Evolutionary conservation across 2,797 vertebrate species (phyloP), one percentile per base, ranked within the genome.

Genomic region (Serranus cabrilla): DNA sequence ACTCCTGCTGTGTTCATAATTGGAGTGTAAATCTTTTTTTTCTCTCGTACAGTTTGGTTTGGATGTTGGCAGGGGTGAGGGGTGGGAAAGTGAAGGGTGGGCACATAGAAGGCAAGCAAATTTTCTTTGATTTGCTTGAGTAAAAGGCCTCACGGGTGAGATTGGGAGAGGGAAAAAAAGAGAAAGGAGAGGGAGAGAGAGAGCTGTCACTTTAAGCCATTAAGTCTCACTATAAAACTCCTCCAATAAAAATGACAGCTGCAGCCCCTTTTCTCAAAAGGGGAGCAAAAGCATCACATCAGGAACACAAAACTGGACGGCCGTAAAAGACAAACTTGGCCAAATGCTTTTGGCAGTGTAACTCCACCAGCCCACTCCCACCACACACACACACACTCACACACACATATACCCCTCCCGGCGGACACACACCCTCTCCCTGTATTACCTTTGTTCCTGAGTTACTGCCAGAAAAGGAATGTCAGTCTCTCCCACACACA

Each of bases 191-290:
- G 50, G 49, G 65, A 73, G 80, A 74, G 76, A 68, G 76, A 71
- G 87, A 81, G 85, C 89, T 90, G 90, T 93, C 86, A 92, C 94
- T 95, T 95, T 93, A 95, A 95, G 91, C 89, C 92, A 91, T 95
- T 93, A 94, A 93, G 91, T 91, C 94, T 91, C 58, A 68, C 90
- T 87, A 92, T 94, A 95, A 95, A 94, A 88, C 90, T 87, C 82
- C 84, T 81, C 90, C 89, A 94, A 94, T 95, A 95, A 95, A 95
- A 95, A 95, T 94, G 94, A 95, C 94, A 95, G 94, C 95, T 95
- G 95, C 87, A 83, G 92, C 62, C 91, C 80, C 76, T 78, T 89
- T 83, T 88, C 90, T 92, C 91, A 93, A 94, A 94, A 93, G 91
- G 92, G 75, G 82, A 87, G 83, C 89, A 78, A 90, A 89, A 86